phyloP scores from a whole-genome alignment of 2,888 invertebrate species.

The Altica lythri region DNA sequence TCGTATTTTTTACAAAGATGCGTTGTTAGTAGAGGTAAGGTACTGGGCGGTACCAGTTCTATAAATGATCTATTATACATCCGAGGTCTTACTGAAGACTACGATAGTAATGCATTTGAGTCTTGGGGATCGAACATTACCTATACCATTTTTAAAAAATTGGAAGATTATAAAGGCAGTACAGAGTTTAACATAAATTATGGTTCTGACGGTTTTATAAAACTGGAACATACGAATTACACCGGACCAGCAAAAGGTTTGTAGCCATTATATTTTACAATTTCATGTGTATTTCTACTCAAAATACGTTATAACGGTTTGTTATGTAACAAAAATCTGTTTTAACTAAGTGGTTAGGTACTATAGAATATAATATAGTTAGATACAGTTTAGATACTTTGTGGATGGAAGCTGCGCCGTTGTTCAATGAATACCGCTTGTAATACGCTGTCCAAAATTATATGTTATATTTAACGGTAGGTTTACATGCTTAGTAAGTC shows the following conservation, averaged over 20 bases:
- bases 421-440: no score
- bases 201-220: conserved; percentile 32
- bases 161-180: conserved; percentile 59
- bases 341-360: background rate
- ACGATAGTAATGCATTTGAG: conserved; percentile 46
- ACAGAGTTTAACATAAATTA: conserved; percentile 11
- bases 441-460: no score
- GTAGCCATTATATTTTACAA: background rate
- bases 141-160: conserved; percentile 76
- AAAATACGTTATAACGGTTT: background rate
- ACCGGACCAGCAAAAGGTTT: conserved; percentile 24
- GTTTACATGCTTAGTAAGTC: no score
- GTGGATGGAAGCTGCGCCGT: background rate
- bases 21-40: conserved; percentile 58
- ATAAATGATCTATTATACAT: conserved; percentile 59
- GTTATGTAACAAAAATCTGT: background rate
- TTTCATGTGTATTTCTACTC: background rate
- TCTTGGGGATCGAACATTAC: conserved; percentile 65
- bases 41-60: conserved; percentile 58
- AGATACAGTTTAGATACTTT: background rate
- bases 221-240: conserved; percentile 27
- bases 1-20: conserved; percentile 43
- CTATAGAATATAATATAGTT: background rate
- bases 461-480: no score
- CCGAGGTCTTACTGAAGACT: conserved; percentile 35